Evolutionary conservation across 2,888 invertebrate species (phyloP), one percentile per base, ranked within the genome.

Genomic region (Callinectes sapidus): DNA sequence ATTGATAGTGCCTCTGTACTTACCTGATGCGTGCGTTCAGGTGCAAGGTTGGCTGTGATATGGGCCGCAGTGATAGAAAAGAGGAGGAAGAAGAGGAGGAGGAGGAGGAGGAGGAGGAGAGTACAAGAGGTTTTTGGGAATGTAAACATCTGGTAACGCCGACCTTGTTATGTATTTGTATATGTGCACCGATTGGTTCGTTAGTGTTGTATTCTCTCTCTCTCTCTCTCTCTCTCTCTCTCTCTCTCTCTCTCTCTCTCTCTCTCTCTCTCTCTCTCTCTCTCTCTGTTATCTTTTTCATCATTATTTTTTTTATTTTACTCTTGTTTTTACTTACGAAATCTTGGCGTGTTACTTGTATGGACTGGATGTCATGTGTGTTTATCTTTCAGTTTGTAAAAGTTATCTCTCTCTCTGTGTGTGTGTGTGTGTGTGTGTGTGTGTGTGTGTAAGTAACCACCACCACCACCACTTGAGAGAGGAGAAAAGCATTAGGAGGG

Each of bases 211-310:
- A 18, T 18, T 23, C 61, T 61, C 61, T 61, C 61, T 61, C 61
- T 61, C 61, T 61, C 61, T 61, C 61, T 61, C 61, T 61, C 61
- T 61, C 61, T 61, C 61, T 61, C 61, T 61, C 61, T 61, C 61
- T 61, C 61, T 61, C 61, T 61, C 61, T 61, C 61, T 61, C 61
- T 61, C 61, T 61, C 61, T 61, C 61, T 61, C 61, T 61, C 61
- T 61, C 61, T 61, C 61, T 61, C 61, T 61, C 61, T 61, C 61
- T 61, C 61, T 61, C 61, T 61, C 61, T 61, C 61, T 61, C 61
- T 61, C 61, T 61, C 61, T 61, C 61, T 61, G 23, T 61, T 61
- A 10, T 16, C 10, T 8, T 8, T 61, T 8, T 23, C 13, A 8
- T 61, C 10, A 14, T 14, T 18, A 8, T 23, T 61, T 8, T 61